Evolutionary conservation across 2,888 invertebrate species (phyloP).

Genomic region (Lithodes maja): DNA sequence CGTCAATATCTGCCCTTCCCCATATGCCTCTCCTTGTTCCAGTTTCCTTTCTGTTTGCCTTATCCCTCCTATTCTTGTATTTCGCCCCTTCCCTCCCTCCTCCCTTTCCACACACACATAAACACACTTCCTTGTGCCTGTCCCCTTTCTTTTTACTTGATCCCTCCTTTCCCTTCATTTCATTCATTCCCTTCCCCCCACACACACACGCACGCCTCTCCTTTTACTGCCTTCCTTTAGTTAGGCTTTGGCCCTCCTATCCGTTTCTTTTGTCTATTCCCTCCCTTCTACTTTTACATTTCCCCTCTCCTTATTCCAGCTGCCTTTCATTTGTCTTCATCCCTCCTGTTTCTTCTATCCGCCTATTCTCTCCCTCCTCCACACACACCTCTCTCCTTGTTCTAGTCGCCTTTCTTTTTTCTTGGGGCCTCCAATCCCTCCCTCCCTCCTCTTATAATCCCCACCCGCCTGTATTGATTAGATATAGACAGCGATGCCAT

Average conservation of each 20-base stretch:
- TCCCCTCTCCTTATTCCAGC: background rate
- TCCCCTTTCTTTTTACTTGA: background rate
- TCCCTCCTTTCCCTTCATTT: background rate
- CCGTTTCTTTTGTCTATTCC: background rate
- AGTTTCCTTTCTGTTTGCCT: background rate
- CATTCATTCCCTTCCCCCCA: background rate
- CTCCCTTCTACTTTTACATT: background rate
- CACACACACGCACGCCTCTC: no score
- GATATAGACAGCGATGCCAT: background rate
- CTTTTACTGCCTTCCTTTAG: no score
- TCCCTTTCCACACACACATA: background rate
- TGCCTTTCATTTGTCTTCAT: background rate
- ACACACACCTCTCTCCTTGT: background rate
- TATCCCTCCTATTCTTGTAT: background rate
- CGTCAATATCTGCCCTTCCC: background rate
- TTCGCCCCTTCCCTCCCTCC: background rate
- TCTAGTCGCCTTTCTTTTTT: background rate
- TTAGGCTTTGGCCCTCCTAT: no score
- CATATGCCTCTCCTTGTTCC: background rate
- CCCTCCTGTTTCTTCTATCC: background rate
- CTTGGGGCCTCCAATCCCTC: background rate
- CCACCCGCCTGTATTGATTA: background rate
- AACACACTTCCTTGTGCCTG: background rate
- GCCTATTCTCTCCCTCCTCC: background rate
- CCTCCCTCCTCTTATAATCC: background rate